Base-by-base conservation (phyloP, 2,888 invertebrate genomes). In the Encarsia formosa region DNA sequence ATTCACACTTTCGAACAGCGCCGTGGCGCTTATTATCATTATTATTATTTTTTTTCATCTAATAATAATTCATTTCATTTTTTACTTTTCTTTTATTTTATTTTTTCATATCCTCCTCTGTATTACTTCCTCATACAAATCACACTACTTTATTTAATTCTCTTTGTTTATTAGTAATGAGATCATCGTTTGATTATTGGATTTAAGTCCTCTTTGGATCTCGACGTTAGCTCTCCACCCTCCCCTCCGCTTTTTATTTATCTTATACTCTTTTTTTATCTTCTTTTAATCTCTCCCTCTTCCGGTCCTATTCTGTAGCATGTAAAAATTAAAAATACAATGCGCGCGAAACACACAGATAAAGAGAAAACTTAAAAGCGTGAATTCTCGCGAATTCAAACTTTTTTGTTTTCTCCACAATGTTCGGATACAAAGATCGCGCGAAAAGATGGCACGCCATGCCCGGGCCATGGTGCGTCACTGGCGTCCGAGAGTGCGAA, bases 151-250 rank as follows among this genome's bases (percentile, higher is more conserved):
- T 67, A 68, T 64, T 66, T 68, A 64, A 65, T 70, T 67, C 66
- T 71, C 68, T 70, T 72, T 69, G 68, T 70, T 70, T 70, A 72
- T 70, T 64, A 66, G 51, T 74, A 73, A 71, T 73, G 73, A 74
- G 73, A 73, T 74, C 73, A 73, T 68, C 67, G 65, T 73, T 74
- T 74, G 73, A 73, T 74, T 73, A 71, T 73, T 72, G 64, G 70
- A 70, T 73, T 61, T 68, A 67, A 71, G 67, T 73, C 72, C 71
- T 73, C 73, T 73, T 73, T 74, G 73, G 73, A 71, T 71, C 72
- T 71, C 70, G 69, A 68, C 67, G 67, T 69, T 66, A 58, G 59
- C 56, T 57, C 60, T 59, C 54, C 20, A 1, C 23, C 13, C 40
- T 22, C 24, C 24, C 40, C 24, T 2, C 23, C 24, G 15, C 3